Percentiles rank a stretch among this genome's conserved stretches.
These are phyloP conservation scores for Drosophila miranda DNA, from an alignment of 1,140 invertebrate species.

Conservation along the genomic window DNA sequence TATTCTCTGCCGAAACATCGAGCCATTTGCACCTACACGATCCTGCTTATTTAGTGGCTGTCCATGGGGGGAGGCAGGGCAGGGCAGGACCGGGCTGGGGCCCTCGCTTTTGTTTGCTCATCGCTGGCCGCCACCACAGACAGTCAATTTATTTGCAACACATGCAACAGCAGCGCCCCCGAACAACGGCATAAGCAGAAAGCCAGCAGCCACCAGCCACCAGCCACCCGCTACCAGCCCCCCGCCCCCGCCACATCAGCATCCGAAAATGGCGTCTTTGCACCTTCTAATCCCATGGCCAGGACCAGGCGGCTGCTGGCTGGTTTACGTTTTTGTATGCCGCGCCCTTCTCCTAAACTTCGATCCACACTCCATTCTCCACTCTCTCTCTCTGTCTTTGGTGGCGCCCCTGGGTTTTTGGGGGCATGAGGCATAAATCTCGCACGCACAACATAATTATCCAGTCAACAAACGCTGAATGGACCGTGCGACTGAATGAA, in stretches of 20 bases:
- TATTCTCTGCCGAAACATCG: slow-evolving; percentile 1
- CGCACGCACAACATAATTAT: slow-evolving; percentile 77
- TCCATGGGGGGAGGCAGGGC: slow-evolving; percentile 2
- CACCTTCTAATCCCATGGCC: slow-evolving; percentile 60
- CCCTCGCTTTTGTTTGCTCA: slow-evolving; percentile 58
- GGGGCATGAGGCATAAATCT: slow-evolving; percentile 64
- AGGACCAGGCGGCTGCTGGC: slow-evolving; percentile 1
- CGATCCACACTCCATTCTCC: slow-evolving; percentile 1
- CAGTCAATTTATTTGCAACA: slow-evolving; percentile 78
- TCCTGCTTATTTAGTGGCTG: slow-evolving; percentile 68
- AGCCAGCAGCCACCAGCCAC: no score
- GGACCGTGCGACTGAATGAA: slow-evolving; percentile 42
- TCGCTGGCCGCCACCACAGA: slow-evolving; percentile 44
- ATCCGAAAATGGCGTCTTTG: slow-evolving; percentile 63
- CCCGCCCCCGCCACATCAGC: slow-evolving; percentile 1
- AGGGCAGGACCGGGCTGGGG: no score
- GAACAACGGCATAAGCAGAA: slow-evolving; percentile 7
- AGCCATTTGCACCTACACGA: slow-evolving; percentile 69
- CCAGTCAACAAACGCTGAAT: slow-evolving; percentile 78
- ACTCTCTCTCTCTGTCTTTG: background rate
- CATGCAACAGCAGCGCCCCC: slow-evolving; percentile 50
- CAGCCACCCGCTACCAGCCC: no score
- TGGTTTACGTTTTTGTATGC: slow-evolving; percentile 26
- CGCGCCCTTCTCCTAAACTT: slow-evolving; percentile 19
- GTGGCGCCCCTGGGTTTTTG: slow-evolving; percentile 5